Conservation (phyloP, 1,140 invertebrate species). For the Littorina saxatilis region DNA sequence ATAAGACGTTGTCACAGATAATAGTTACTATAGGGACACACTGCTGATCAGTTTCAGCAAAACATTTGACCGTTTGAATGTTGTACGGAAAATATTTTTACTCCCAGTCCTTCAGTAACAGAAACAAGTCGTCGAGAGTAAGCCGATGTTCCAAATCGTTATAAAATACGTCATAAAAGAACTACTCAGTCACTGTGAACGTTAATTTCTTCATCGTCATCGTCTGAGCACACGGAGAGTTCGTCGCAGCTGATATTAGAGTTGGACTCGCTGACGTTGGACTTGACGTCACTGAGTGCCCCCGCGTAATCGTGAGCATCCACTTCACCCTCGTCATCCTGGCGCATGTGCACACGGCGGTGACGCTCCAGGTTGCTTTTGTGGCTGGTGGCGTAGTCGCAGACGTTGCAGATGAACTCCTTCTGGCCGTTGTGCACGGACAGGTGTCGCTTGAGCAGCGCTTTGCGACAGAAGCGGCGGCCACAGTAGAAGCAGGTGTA, state of each 20-base stretch:
- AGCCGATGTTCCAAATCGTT: too few relatives aligned
- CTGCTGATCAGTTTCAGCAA: too few relatives aligned
- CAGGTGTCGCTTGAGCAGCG: conserved; percentile 76
- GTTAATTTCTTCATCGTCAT: conserved; percentile 54
- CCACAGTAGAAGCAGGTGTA: conserved; percentile 76
- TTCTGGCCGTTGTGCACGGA: conserved; percentile 76
- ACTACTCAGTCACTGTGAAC: conserved; percentile 47
- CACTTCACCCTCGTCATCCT: conserved; percentile 49
- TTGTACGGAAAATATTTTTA: too few relatives aligned
- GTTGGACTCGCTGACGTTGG: conserved; percentile 25
- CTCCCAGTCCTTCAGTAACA: too few relatives aligned
- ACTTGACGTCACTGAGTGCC: conserved; percentile 29
- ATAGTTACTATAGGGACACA: too few relatives aligned
- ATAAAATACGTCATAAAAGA: too few relatives aligned
- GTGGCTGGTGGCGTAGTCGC: conserved; percentile 77
- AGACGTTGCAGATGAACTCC: conserved; percentile 75
- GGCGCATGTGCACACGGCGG: conserved; percentile 67
- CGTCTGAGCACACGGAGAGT: conserved; percentile 49
- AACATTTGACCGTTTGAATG: too few relatives aligned
- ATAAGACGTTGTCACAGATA: too few relatives aligned
- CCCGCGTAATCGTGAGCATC: neutral
- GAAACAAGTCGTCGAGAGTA: too few relatives aligned
- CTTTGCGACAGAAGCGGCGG: conserved; percentile 76
- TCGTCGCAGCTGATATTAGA: conserved; percentile 39
- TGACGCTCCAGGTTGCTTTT: conserved; percentile 78